phyloP scores from a whole-genome alignment of 2,888 invertebrate species.

The Myopa tessellatipennis region DNA sequence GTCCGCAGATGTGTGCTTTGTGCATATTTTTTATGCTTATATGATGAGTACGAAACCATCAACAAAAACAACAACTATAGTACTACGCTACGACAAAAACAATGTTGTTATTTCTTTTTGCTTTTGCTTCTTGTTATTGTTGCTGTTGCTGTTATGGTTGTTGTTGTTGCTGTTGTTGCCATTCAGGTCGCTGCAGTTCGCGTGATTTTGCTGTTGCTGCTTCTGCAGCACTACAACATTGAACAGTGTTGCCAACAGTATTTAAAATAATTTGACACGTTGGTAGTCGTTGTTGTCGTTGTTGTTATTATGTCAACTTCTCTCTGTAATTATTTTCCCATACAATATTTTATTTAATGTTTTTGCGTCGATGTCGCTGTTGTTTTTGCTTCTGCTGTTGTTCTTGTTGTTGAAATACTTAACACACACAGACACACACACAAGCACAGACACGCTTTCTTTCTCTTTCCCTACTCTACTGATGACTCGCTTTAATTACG shows the following conservation, averaged over 20 bases:
- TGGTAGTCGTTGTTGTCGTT: not conserved
- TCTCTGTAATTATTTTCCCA: not conserved
- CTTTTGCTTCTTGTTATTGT: not conserved
- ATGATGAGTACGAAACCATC: slow-evolving; percentile 2
- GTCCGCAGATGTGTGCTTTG: too few species aligned
- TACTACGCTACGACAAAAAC: not conserved
- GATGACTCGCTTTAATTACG: slow-evolving; percentile 26
- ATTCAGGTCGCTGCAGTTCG: not conserved
- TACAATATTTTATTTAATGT: not conserved
- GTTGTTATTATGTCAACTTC: not conserved
- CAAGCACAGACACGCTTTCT: not conserved
- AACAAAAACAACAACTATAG: slow-evolving; percentile 3
- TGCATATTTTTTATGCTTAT: slow-evolving; percentile 10
- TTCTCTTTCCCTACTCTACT: not conserved
- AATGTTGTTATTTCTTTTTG: not conserved
- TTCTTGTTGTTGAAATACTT: not conserved
- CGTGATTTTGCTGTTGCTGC: not conserved
- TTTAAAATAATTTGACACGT: slow-evolving; percentile 12
- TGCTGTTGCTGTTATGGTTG: not conserved
- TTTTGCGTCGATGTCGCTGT: not conserved
- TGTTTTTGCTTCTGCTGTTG: not conserved
- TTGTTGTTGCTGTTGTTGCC: not conserved
- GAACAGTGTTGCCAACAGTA: not conserved
- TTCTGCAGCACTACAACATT: not conserved
- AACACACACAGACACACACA: slow-evolving; percentile 8